Conservation (phyloP, 1,140 invertebrate genomes). For the Atopsyche davidsoni region DNA sequence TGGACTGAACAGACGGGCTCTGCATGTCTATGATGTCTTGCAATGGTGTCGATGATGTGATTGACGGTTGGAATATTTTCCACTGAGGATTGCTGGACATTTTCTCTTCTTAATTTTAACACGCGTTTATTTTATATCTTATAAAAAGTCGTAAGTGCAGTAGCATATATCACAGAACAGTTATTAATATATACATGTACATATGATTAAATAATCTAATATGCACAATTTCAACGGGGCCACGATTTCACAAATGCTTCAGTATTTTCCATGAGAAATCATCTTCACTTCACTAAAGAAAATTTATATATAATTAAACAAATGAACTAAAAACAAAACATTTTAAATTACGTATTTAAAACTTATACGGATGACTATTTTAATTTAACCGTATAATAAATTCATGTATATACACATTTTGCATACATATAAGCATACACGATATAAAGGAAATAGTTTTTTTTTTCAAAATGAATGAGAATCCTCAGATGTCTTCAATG, state of each 20-base stretch:
- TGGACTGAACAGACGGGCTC: constrained; percentile 43
- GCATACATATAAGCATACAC: too few relatives aligned
- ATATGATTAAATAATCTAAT: constrained; percentile 19
- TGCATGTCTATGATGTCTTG: constrained; percentile 47
- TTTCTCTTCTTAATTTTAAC: constrained; percentile 20
- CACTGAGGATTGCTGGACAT: constrained; percentile 88
- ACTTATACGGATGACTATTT: too few relatives aligned
- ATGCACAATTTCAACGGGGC: constrained; percentile 6
- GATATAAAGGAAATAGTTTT: too few relatives aligned
- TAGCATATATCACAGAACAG: constrained; percentile 49
- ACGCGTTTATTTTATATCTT: constrained; percentile 26
- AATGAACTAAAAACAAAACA: too few relatives aligned
- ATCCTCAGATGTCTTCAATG: constrained; percentile 87
- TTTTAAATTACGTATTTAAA: too few relatives aligned
- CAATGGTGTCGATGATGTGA: constrained; percentile 43
- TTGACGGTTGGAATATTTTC: constrained; percentile 85
- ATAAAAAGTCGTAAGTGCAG: constrained; percentile 31
- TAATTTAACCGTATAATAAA: too few relatives aligned
- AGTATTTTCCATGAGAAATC: too few relatives aligned
- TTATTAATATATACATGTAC: constrained; percentile 31
- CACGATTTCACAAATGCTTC: constrained; percentile 8
- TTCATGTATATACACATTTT: too few relatives aligned
- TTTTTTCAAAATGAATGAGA: constrained; percentile 14
- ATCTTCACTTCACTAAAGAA: too few relatives aligned
- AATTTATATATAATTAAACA: too few relatives aligned